Base-by-base conservation (phyloP, 2,113 vertebrate genomes). In the Irena cyanogastra region DNA sequence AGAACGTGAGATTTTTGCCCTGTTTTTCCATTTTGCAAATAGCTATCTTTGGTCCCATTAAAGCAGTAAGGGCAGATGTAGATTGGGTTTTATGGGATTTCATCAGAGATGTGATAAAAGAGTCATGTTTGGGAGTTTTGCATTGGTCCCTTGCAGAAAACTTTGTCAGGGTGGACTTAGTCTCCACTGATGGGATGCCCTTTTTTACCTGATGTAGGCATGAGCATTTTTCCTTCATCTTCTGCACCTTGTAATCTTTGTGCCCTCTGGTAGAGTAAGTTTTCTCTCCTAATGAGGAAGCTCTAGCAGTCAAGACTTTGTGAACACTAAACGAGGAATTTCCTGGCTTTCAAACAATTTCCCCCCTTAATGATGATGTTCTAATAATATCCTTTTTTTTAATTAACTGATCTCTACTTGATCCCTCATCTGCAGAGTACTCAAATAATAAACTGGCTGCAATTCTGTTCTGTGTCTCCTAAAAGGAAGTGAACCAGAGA, bases 341-440 rank as follows among this genome's bases (percentile, higher is more conserved):
- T 96, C 93, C 93, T 93, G 93, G 66, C 84, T 96, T 97, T 96
- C 87, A 96, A 95, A 90, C 54, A 77, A 85, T 85, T 93, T 89
- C 87, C 93, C 83, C 61, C 31, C 3, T 83, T 88, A 94, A 93
- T 91, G 63, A 95, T 39, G 42, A 52, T 70, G 66, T 90, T 95
- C 82, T 90, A 91, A 96, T 83, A 96, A 94, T 93, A 79, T 44
- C 4, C 11, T 41, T 41, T 66, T 47, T 90, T 93, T 91, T 30
- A 89, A 93, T 94, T 95, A 95, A 76, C 57, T 93, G 75, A 61
- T 96, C 57, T 95, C 50, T 72, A 69, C 66, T 94, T 93, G 87
- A 83, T 94, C n/a, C 57, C 61, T 85, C 44, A 30, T 68, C 37
- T 83, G 66, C 1, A 0, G 53, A 37, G 35, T 28, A 80, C 31